phyloP scores from a whole-genome alignment of 2,797 vertebrate species.

The Columba guinea region DNA sequence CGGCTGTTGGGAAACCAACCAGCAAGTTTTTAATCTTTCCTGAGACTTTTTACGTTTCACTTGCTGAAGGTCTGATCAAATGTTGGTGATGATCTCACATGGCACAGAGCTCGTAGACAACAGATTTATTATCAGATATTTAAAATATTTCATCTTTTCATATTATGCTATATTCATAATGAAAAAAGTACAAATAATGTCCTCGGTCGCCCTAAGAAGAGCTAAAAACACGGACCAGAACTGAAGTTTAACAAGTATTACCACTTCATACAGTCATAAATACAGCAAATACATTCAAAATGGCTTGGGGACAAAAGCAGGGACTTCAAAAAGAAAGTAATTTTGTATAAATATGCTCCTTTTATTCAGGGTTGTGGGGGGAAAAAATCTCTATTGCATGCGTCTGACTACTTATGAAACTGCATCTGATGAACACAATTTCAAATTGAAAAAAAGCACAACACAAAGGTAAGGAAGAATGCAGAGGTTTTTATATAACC shows the following conservation, averaged over 20 bases:
- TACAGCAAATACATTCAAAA: not conserved
- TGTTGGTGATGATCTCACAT: not conserved
- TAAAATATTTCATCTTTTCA: not conserved
- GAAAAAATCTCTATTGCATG: not conserved
- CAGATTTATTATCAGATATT: not conserved
- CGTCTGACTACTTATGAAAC: not conserved
- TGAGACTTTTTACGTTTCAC: rapidly evolving
- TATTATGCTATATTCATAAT: not conserved
- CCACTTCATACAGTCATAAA: not conserved
- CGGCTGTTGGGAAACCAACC: not conserved
- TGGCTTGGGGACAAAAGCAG: not conserved
- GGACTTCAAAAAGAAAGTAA: not conserved
- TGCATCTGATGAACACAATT: not conserved
- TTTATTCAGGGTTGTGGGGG: not conserved
- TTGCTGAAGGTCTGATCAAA: slow-evolving; percentile 1
- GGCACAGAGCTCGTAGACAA: not conserved
- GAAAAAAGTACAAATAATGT: not conserved
- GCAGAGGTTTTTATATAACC: not conserved
- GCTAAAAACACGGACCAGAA: not conserved
- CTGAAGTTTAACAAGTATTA: not conserved
- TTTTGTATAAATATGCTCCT: not conserved
- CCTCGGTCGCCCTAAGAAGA: not conserved
- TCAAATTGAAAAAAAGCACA: not conserved
- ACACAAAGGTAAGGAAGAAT: not conserved
- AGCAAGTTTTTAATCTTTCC: not conserved